These are phyloP conservation scores for Rhodeus uyekii DNA, from an alignment of 2,797 vertebrate genomes.

Conservation along the genomic window DNA sequence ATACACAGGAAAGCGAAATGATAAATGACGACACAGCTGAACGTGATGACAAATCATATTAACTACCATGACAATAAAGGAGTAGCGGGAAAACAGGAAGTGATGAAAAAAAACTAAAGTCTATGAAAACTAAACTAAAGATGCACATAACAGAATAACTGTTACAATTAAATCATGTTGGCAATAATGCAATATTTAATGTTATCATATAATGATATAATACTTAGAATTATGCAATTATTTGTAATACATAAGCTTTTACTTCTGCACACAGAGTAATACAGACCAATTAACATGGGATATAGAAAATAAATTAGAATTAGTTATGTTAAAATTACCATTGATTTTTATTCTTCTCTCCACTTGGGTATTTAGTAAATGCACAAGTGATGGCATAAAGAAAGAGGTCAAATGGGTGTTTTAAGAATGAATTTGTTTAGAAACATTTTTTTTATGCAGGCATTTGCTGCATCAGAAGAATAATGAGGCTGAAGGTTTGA, in stretches of 20 bases:
- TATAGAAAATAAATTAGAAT: slow-evolving; percentile 54
- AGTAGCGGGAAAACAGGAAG: no score
- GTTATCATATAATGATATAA: not conserved
- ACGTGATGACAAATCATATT: no score
- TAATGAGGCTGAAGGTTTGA: slow-evolving; percentile 68
- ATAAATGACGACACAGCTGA: no score
- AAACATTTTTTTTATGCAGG: slow-evolving; percentile 56
- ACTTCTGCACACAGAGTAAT: not conserved
- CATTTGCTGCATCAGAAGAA: slow-evolving; percentile 64
- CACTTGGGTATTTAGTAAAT: slow-evolving; percentile 46
- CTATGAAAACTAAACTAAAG: no score
- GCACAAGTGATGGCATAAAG: slow-evolving; percentile 40
- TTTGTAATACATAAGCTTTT: not conserved
- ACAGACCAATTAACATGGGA: not conserved
- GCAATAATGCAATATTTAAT: not conserved
- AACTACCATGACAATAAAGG: no score
- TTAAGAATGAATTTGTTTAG: slow-evolving; percentile 67
- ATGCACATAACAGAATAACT: no score
- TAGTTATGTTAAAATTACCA: not conserved
- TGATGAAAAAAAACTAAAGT: no score
- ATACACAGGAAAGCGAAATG: no score
- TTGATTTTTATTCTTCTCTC: slow-evolving; percentile 64
- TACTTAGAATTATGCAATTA: not conserved
- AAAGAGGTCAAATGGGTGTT: slow-evolving; percentile 43
- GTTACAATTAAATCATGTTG: not conserved